Evolutionary conservation across 2,797 vertebrate genomes (phyloP).

Genomic region (Periparus ater): DNA sequence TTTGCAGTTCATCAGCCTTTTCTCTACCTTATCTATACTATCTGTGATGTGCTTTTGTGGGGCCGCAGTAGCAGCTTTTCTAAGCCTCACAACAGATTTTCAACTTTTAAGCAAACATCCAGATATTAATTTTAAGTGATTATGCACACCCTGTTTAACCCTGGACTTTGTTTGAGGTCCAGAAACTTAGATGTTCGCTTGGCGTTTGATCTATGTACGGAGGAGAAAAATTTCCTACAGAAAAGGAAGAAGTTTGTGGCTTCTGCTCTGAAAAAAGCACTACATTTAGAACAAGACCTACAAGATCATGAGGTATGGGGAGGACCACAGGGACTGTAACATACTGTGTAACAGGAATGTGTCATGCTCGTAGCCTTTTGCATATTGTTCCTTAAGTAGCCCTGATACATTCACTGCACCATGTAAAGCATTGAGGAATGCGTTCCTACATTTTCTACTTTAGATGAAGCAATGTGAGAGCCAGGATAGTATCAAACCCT

Average conservation of each 20-base stretch:
- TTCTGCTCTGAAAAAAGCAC: slow-evolving; percentile 72
- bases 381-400: background rate
- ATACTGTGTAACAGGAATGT: background rate
- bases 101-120: background rate
- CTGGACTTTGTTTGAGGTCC: slow-evolving; percentile 35
- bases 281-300: slow-evolving; percentile 70
- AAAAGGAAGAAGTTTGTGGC: slow-evolving; percentile 78
- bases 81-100: background rate
- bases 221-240: slow-evolving; percentile 78
- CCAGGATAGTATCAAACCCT: background rate
- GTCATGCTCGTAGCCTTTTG: background rate
- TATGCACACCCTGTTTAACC: background rate
- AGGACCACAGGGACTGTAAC: background rate
- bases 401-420: background rate
- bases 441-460: background rate
- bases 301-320: slow-evolving; percentile 74
- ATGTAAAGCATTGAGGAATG: background rate
- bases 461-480: background rate
- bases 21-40: background rate
- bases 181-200: slow-evolving; percentile 74
- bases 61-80: background rate
- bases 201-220: slow-evolving; percentile 75
- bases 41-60: background rate
- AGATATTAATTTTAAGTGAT: background rate
- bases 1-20: background rate